Evolutionary conservation across 37 sponge, comb jelly and placozoan species (phyloP), one percentile per base, ranked within the genome.

Genomic region (Dysidea cf. avara): DNA sequence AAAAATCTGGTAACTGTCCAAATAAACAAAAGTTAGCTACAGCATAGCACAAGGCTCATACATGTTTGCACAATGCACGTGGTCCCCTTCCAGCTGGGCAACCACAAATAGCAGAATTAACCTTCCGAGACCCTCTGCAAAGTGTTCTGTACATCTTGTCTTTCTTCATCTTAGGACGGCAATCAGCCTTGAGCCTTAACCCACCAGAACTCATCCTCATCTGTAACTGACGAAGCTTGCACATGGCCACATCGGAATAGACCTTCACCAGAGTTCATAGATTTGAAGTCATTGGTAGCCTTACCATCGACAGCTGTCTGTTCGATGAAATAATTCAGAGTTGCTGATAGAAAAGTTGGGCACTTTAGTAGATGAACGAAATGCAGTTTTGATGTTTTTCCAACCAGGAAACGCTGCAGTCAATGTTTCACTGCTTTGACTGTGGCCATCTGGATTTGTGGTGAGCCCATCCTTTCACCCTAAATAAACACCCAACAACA

Each of bases 51-150:
- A 79, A 35, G 21, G 83, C 83, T 24, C 49, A 75, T 49, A 82
- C 67, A 52, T 81, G 82, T 30, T 68, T 75, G 61, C 83, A 75
- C n/a, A 46, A 49, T 24, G 63, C 80, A 40, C 18, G 43, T 40
- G 80, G 80, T 18, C 80, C 70, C 46, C 26, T 58, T 29, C 80
- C 71, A 49, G 70, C 80, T 38, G 83, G 70, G 53, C 83, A 83
- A 26, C 70, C 69, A 83, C 83, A 83, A 36, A 60, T 40, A 57
- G 76, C 70, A 60, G 63, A 34, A 38, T 58, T 7, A 21, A 82
- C 67, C 43, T 71, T 31, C 0, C 16, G 14, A 76, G n/a, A n/a
- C 53, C 53, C 13, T 65, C 64, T 13, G 66, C 40, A 26, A 66
- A 14, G 46, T 75, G 64, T 43, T 75, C 62, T 21, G 24, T 61